A percentile compares a stretch with the other conserved stretches of the same genome.
Evolutionary conservation across 2,888 invertebrate genomes (phyloP).

Genomic region (Tanytarsus gracilentus): DNA sequence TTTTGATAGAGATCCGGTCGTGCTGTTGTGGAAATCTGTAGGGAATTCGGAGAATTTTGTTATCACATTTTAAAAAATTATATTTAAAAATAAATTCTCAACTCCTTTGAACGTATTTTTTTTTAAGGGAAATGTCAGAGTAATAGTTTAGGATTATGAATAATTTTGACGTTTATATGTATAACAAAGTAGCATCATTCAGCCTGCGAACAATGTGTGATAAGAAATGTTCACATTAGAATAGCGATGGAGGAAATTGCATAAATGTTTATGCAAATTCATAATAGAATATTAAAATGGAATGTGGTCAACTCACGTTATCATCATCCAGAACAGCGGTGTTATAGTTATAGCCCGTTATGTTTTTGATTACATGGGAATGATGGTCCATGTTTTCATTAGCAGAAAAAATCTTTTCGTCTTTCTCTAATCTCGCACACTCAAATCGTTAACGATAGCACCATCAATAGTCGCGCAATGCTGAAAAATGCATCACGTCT

Average conservation of each 20-base stretch:
- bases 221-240: too few species aligned
- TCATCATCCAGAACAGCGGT: constrained; percentile 22
- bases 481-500: too few species aligned
- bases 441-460: too few species aligned
- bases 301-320: constrained; percentile 27
- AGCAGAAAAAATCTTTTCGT: too few species aligned
- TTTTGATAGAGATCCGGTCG: constrained; percentile 76
- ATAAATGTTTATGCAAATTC: background rate
- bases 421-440: too few species aligned
- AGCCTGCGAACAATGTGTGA: too few species aligned
- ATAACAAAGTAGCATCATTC: too few species aligned
- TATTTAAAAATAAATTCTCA: background rate
- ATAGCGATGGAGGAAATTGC: background rate
- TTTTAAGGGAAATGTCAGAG: too few species aligned
- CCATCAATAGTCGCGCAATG: too few species aligned
- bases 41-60: background rate
- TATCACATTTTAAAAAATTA: background rate
- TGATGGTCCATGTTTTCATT: constrained; percentile 24
- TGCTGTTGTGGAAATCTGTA: constrained; percentile 11
- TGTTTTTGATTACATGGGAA: constrained; percentile 24
- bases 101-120: too few species aligned
- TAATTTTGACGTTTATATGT: too few species aligned
- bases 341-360: constrained; percentile 23
- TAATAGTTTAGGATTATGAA: too few species aligned
- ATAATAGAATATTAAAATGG: background rate